A percentile compares a stretch with the other conserved stretches of the same genome.
phyloP scores from a whole-genome alignment of 2,113 vertebrate genomes.

The Eclectus roratus region DNA sequence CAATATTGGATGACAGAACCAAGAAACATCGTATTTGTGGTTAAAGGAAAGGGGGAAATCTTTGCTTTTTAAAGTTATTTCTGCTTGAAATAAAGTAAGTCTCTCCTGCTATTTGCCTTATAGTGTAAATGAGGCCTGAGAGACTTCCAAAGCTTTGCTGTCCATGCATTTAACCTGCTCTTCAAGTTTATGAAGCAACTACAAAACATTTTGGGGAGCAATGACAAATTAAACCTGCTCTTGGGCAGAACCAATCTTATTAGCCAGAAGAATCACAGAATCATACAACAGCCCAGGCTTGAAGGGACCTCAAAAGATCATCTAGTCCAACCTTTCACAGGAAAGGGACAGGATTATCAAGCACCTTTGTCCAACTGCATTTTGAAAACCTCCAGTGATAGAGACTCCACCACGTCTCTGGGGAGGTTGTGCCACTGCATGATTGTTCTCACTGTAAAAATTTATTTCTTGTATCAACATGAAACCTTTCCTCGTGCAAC shows the following conservation, averaged over 20 bases:
- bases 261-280: neutral
- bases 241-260: neutral
- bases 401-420: neutral
- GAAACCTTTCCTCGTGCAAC: neutral
- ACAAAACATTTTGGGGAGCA: neutral
- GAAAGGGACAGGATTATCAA: neutral
- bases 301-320: neutral
- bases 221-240: neutral
- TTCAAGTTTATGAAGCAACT: neutral
- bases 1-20: neutral
- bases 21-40: neutral
- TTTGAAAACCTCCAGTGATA: neutral
- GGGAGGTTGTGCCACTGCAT: neutral
- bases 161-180: neutral
- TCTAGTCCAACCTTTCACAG: neutral
- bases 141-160: neutral
- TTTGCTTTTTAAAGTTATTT: neutral
- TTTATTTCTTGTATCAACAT: neutral
- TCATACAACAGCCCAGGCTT: neutral
- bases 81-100: neutral
- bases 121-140: neutral
- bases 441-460: neutral
- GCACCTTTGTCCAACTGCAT: neutral
- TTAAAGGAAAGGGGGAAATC: neutral
- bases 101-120: neutral